phyloP scores from a whole-genome alignment of 2,888 invertebrate genomes.

The Eupithecia insigniata region DNA sequence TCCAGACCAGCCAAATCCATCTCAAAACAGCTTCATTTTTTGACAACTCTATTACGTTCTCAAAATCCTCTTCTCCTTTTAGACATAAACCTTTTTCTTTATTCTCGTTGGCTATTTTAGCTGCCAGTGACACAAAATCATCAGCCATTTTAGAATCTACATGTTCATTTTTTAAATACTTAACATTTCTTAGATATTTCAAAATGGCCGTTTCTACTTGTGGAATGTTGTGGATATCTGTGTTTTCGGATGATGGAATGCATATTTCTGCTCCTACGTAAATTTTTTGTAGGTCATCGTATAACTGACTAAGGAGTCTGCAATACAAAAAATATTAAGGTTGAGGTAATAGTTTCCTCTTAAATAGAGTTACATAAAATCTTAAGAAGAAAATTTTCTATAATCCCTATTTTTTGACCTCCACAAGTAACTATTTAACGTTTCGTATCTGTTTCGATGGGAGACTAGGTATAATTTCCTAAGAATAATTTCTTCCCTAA shows the following conservation, averaged over 20 bases:
- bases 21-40: conserved; percentile 77
- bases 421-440: too few relatives aligned
- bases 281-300: conserved; percentile 82
- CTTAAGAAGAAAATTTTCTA: too few relatives aligned
- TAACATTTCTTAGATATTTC: conserved; percentile 53
- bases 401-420: too few relatives aligned
- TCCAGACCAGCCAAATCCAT: conserved; percentile 88
- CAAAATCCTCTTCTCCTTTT: conserved; percentile 86
- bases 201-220: conserved; percentile 62
- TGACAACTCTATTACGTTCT: conserved; percentile 82
- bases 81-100: conserved; percentile 72
- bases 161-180: conserved; percentile 35
- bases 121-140: conserved; percentile 44
- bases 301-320: conserved; percentile 75
- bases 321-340: conserved; percentile 41
- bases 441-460: too few relatives aligned
- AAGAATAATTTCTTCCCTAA: too few relatives aligned
- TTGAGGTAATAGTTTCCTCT: too few relatives aligned
- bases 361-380: too few relatives aligned
- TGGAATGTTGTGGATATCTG: conserved; percentile 49
- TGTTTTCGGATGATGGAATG: conserved; percentile 59
- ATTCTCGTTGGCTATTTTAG: conserved; percentile 45
- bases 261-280: conserved; percentile 85
- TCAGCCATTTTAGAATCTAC: conserved; percentile 21
- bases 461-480: too few relatives aligned